Percentiles rank a stretch among this genome's conserved stretches.
Evolutionary conservation across 1,140 invertebrate genomes (phyloP).

Genomic region (Drosophila cardini): DNA sequence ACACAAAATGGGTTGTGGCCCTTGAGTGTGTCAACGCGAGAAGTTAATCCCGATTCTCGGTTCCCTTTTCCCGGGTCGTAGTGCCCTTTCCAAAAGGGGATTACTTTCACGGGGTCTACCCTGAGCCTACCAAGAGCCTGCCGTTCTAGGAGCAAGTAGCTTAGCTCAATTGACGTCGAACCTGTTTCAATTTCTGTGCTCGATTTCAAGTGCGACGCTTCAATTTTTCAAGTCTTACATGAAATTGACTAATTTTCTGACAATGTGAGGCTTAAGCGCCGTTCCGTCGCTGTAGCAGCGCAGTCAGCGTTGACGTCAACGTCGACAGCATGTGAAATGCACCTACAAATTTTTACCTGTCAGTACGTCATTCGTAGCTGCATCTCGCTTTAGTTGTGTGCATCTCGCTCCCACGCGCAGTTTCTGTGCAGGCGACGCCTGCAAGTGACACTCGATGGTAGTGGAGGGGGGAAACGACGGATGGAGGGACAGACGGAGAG

Average conservation of each 20-base stretch:
- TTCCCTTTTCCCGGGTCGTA: too few relatives aligned
- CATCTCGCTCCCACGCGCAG: conserved; percentile 27
- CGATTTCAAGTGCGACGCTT: conserved; percentile 59
- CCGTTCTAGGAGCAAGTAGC: conserved; percentile 49
- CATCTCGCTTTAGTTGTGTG: conserved; percentile 21
- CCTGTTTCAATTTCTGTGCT: conserved; percentile 45
- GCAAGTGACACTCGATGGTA: conserved; percentile 56
- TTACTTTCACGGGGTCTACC: conserved; percentile 45
- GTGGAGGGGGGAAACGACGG: conserved; percentile 1
- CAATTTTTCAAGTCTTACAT: conserved; percentile 72
- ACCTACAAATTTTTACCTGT: conserved; percentile 81
- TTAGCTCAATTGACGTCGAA: conserved; percentile 52
- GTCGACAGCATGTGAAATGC: conserved; percentile 48
- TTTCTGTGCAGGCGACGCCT: conserved; percentile 63
- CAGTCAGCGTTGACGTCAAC: conserved; percentile 23
- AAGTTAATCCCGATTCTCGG: not conserved
- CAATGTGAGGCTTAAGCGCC: conserved; percentile 27
- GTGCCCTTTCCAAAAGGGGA: conserved; percentile 49
- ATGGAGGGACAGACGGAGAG: not conserved
- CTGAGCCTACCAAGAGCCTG: conserved; percentile 35
- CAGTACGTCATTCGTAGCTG: conserved; percentile 44
- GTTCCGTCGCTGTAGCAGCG: conserved; percentile 17
- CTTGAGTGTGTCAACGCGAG: conserved; percentile 29
- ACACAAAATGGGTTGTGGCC: conserved; percentile 55
- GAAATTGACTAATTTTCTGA: conserved; percentile 82